These are phyloP conservation scores for Macroglossus sobrinus DNA, from an alignment of 2,113 vertebrate genomes.

Conservation along the genomic window DNA sequence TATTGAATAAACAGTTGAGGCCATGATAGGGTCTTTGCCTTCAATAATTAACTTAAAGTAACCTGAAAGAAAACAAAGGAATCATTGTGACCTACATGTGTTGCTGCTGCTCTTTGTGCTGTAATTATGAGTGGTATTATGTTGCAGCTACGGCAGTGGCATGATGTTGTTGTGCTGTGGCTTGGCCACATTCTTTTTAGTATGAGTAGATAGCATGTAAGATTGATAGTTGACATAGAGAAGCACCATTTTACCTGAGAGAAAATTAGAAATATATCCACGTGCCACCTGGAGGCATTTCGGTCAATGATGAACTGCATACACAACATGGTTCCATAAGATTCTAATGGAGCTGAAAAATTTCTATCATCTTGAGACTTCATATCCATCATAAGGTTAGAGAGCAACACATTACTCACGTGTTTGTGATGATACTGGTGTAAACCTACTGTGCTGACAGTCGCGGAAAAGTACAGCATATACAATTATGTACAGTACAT, in stretches of 20 bases:
- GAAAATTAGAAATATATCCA: neutral
- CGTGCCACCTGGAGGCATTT: too few relatives aligned
- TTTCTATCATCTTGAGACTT: too few relatives aligned
- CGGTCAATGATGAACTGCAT: too few relatives aligned
- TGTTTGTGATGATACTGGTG: too few relatives aligned
- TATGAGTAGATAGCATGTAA: neutral
- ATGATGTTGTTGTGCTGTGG: accelerated
- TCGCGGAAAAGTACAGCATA: too few relatives aligned
- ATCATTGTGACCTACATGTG: neutral
- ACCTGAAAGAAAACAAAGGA: neutral
- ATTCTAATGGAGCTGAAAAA: too few relatives aligned
- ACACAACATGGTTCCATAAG: too few relatives aligned
- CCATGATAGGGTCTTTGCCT: neutral
- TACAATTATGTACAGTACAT: too few relatives aligned
- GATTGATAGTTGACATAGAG: neutral
- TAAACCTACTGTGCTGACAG: too few relatives aligned
- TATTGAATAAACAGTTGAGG: neutral
- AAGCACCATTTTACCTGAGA: accelerated
- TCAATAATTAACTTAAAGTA: neutral
- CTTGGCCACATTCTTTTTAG: neutral
- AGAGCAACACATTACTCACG: too few relatives aligned
- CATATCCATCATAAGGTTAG: too few relatives aligned
- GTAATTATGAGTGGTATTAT: neutral
- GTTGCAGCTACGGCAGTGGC: accelerated
- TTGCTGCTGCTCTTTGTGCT: neutral